phyloP scores from a whole-genome alignment of 2,888 invertebrate species.

The Acleris literana region DNA sequence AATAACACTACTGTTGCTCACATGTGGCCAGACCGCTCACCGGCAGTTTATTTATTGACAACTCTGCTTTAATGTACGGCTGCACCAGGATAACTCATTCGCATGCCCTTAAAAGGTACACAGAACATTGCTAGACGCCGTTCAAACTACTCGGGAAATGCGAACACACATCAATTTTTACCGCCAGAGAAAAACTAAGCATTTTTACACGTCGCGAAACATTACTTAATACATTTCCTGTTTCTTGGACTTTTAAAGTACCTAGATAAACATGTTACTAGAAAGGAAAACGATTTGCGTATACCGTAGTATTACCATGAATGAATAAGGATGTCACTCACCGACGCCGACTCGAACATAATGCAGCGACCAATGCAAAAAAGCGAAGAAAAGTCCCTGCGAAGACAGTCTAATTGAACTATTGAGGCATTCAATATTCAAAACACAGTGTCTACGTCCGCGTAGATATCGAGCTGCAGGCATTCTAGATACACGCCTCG shows the following conservation, averaged over 20 bases:
- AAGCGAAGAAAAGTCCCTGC: conserved; percentile 1
- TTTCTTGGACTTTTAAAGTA: conserved; percentile 5
- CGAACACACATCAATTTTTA: conserved; percentile 60
- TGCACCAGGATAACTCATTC: conserved; percentile 62
- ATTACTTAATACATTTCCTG: conserved; percentile 12
- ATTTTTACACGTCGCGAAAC: conserved; percentile 39
- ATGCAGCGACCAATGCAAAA: conserved; percentile 10
- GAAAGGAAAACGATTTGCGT: conserved; percentile 2
- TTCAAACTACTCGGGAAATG: conserved; percentile 60
- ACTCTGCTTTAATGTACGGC: conserved; percentile 44
- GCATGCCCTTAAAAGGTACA: conserved; percentile 62
- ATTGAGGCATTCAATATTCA: conserved; percentile 30
- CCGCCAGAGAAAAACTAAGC: conserved; percentile 50
- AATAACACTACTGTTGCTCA: conserved; percentile 4
- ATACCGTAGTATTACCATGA: conserved; percentile 14
- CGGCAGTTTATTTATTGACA: conserved; percentile 44
- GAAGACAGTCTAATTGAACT: conserved; percentile 22
- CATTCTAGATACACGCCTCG: conserved; percentile 25
- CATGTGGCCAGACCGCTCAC: conserved; percentile 16
- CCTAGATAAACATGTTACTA: conserved; percentile 7
- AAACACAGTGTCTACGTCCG: conserved; percentile 17
- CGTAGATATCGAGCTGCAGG: conserved; percentile 20
- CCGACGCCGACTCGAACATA: background rate
- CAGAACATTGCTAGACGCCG: conserved; percentile 40
- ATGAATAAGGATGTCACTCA: conserved; percentile 28